Percentiles rank a stretch among this genome's conserved stretches.
phyloP scores from a whole-genome alignment of 1,140 invertebrate genomes.

The Formica selysi region DNA sequence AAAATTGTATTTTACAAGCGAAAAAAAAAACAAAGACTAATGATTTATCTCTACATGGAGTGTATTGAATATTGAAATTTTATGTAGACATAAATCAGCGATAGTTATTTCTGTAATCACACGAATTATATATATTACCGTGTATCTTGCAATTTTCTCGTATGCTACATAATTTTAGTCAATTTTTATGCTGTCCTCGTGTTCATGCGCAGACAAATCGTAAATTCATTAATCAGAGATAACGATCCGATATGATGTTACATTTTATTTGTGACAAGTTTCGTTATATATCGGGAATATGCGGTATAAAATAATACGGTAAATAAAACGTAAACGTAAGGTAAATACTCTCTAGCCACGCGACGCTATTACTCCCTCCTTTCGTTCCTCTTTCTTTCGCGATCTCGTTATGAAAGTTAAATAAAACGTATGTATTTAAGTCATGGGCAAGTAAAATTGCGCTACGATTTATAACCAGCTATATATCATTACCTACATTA shows the following conservation, averaged over 20 bases:
- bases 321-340: neutral
- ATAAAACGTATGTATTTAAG: slow-evolving; percentile 78
- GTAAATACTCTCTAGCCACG: neutral
- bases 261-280: too few species aligned
- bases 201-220: too few species aligned
- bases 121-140: neutral
- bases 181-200: too few species aligned
- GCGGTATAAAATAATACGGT: neutral
- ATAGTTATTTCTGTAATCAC: neutral
- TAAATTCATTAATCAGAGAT: too few species aligned
- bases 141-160: too few species aligned
- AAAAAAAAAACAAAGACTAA: neutral
- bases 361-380: neutral
- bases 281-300: neutral
- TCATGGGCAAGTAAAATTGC: slow-evolving; percentile 85
- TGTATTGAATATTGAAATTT: slow-evolving; percentile 27
- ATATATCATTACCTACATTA: slow-evolving; percentile 72
- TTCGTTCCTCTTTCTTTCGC: slow-evolving; percentile 43
- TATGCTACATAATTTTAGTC: too few species aligned
- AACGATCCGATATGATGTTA: too few species aligned
- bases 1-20: neutral
- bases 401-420: slow-evolving; percentile 72
- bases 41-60: slow-evolving; percentile 42
- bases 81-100: neutral
- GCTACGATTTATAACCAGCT: slow-evolving; percentile 70